These are phyloP conservation scores for Molorchus minor DNA, from an alignment of 2,888 invertebrate genomes.

Conservation along the genomic window DNA sequence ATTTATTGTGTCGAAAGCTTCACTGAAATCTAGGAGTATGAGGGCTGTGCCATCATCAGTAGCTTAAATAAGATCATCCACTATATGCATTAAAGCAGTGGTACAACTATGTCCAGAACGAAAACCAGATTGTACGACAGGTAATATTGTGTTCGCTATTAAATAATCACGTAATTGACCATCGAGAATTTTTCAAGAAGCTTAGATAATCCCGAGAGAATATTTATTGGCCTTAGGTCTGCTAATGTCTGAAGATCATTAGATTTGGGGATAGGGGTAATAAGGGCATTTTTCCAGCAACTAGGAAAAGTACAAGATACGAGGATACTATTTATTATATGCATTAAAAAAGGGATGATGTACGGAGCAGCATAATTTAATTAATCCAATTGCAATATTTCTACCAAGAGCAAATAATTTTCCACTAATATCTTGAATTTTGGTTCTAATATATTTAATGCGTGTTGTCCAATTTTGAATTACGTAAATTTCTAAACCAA, in stretches of 20 bases:
- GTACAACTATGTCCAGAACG: conserved; percentile 7
- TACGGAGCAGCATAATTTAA: neutral
- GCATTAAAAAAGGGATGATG: neutral
- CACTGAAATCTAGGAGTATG: neutral
- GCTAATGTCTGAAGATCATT: neutral
- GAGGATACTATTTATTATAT: neutral
- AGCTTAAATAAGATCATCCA: conserved; percentile 8
- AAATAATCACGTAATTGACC: neutral
- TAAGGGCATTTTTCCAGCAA: neutral
- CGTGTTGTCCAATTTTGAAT: no score
- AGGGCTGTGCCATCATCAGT: conserved; percentile 6
- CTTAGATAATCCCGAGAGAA: conserved; percentile 7
- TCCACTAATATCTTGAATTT: no score
- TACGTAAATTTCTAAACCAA: no score
- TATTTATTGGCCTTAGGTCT: conserved; percentile 13
- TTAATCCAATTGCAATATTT: neutral
- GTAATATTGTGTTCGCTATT: neutral
- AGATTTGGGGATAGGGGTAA: neutral
- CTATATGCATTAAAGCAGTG: conserved; percentile 10
- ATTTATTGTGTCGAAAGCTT: conserved; percentile 2
- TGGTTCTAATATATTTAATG: no score
- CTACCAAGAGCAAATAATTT: neutral
- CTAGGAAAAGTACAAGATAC: neutral
- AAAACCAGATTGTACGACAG: conserved; percentile 10
- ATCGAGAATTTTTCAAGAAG: conserved; percentile 1